Evolutionary conservation across 2,113 vertebrate genomes (phyloP), one percentile per base, ranked within the genome.

Genomic region (Erpornis zantholeuca): DNA sequence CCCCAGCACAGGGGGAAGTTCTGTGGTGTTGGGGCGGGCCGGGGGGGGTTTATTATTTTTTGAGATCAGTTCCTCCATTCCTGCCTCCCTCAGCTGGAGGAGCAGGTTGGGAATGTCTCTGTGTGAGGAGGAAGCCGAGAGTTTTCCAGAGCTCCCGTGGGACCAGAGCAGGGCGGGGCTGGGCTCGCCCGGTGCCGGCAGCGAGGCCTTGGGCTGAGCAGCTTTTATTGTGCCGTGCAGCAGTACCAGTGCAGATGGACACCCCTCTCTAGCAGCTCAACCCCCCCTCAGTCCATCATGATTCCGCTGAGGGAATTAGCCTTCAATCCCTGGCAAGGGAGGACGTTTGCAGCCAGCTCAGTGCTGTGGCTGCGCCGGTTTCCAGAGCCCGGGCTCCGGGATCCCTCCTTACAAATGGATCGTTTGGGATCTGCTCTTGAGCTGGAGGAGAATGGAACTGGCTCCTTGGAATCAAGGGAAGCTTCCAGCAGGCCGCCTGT

Each of bases 381-480:
- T 12, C 88, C 45, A 2, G 60, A 73, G 5, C 79, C 76, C 1
- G 64, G 68, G n/a, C 59, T 23, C 52, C 11, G 5, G 16, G 1
- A 33, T 56, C 90, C 90, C 78, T 19, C 27, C 54, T 61, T 14
- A 8, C 4, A 10, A 35, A 72, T 4, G 79, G 56, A 50, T 73
- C 47, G 2, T 3, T 31, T 68, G 63, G 72, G 88, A 93, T 22
- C 90, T 73, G 13, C 80, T 76, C 68, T 29, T 19, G 76, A 76
- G 88, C 40, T 50, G 91, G 12, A 86, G 89, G 54, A 88, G 33
- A 59, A 1, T 84, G 82, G 52, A 94, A 60, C 25, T 49, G 61
- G 65, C 86, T 93, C 76, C 82, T 71, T 36, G 79, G 91, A 88
- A 86, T 96, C 76, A 42, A 86, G 87, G 69, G 68, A 96, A 90